phyloP scores from a whole-genome alignment of 2,888 invertebrate genomes.

The Entomobrya proxima region DNA sequence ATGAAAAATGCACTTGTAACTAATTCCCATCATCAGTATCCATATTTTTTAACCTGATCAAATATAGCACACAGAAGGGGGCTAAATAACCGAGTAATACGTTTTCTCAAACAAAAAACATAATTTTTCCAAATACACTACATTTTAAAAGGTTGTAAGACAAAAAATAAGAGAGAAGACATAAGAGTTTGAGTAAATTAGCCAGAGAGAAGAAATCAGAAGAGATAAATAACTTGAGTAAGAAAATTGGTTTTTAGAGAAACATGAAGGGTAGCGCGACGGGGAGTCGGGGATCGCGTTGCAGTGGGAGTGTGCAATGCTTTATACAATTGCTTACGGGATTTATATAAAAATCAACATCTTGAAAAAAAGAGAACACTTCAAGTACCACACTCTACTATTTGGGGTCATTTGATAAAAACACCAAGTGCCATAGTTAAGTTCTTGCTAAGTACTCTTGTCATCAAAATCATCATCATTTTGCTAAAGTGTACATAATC shows the following conservation, averaged over 20 bases:
- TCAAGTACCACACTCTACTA: background rate
- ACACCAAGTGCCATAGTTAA: background rate
- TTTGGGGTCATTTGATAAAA: background rate
- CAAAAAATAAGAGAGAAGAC: constrained; percentile 10
- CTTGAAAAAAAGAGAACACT: no score
- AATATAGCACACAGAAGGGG: constrained; percentile 62
- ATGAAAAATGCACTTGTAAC: background rate
- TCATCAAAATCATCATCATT: no score
- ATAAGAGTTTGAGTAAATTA: constrained; percentile 62
- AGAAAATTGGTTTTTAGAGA: constrained; percentile 70
- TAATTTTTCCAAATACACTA: background rate
- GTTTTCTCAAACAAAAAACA: background rate
- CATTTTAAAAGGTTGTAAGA: background rate
- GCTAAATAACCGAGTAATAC: constrained; percentile 25
- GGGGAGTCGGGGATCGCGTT: constrained; percentile 56
- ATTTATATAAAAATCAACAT: no score
- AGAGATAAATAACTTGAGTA: constrained; percentile 68
- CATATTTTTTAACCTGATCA: constrained; percentile 53
- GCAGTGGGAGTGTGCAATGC: constrained; percentile 31
- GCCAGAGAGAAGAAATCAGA: constrained; percentile 48
- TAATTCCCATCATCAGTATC: no score
- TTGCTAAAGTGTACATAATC: background rate
- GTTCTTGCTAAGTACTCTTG: no score
- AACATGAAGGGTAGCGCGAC: constrained; percentile 63
- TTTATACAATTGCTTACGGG: no score